phyloP scores from a whole-genome alignment of 2,797 vertebrate species.

The Acanthis flammea region DNA sequence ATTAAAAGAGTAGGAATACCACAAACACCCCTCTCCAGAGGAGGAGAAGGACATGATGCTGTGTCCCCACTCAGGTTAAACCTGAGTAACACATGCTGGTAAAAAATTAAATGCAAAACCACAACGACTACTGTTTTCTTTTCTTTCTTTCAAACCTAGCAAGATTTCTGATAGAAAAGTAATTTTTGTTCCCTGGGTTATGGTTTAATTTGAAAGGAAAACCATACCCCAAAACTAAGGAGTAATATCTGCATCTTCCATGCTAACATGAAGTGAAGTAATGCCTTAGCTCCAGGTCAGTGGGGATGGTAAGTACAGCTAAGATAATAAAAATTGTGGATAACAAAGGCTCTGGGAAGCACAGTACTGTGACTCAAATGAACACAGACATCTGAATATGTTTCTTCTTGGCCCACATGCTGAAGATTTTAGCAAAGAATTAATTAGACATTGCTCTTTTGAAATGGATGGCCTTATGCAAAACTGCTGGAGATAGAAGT shows the following conservation, averaged over 20 bases:
- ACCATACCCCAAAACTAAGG: background rate
- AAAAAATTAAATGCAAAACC: background rate
- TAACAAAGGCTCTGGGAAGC: background rate
- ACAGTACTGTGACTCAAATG: background rate
- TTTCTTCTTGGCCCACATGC: background rate
- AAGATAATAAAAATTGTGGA: background rate
- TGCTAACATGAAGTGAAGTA: background rate
- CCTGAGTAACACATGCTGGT: too few species aligned
- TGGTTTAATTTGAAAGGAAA: background rate
- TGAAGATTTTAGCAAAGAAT: background rate
- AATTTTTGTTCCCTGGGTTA: background rate
- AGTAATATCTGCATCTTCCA: background rate
- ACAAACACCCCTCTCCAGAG: rapidly evolving
- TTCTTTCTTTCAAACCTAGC: background rate
- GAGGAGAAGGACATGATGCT: background rate
- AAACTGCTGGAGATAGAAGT: background rate
- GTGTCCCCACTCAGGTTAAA: background rate
- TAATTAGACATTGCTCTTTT: background rate
- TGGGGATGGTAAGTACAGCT: background rate
- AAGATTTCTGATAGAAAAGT: background rate
- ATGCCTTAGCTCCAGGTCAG: background rate
- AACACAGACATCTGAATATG: background rate
- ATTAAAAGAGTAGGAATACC: background rate
- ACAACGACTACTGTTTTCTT: background rate
- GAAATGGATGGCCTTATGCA: background rate